These are phyloP conservation scores for Neolamprologus falcicula DNA, from an alignment of 2,113 vertebrate genomes.

Conservation along the genomic window DNA sequence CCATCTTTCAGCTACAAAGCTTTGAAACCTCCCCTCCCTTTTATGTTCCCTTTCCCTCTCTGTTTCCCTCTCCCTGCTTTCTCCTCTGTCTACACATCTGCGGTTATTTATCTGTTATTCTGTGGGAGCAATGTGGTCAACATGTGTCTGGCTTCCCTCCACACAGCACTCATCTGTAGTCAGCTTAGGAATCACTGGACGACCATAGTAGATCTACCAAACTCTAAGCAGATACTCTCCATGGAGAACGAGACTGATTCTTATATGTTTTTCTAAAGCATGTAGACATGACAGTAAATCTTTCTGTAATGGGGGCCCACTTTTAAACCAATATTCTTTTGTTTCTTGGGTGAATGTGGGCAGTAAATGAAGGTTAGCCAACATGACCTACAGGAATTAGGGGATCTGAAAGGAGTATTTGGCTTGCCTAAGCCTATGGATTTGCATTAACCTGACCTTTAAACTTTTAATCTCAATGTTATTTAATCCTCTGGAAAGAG, in stretches of 20 bases:
- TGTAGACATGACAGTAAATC: background rate
- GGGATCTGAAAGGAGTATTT: slow-evolving; percentile 7
- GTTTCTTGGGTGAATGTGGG: background rate
- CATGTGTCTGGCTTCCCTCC: slow-evolving; percentile 66
- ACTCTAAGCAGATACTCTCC: background rate
- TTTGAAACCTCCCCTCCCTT: slow-evolving; percentile 25
- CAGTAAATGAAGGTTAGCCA: background rate
- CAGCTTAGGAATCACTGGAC: slow-evolving; percentile 17
- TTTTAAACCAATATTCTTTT: slow-evolving; percentile 7
- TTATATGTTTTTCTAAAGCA: background rate
- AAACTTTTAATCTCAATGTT: slow-evolving; percentile 42
- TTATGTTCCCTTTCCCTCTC: slow-evolving; percentile 6
- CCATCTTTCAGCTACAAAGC: slow-evolving; percentile 18
- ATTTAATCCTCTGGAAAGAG: slow-evolving; percentile 49
- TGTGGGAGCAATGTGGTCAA: slow-evolving; percentile 61
- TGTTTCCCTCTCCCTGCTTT: background rate
- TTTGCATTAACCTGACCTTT: slow-evolving; percentile 52
- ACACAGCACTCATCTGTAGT: slow-evolving; percentile 43
- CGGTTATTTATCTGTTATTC: slow-evolving; percentile 66
- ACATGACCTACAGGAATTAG: slow-evolving; percentile 12
- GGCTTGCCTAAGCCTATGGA: slow-evolving; percentile 38
- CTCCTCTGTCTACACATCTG: slow-evolving; percentile 58
- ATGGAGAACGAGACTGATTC: background rate
- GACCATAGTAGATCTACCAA: slow-evolving; percentile 1
- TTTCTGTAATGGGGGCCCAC: background rate